Percentiles rank a stretch among this genome's conserved stretches.
phyloP scores from a whole-genome alignment of 2,888 invertebrate species.

The Cantharis rustica region DNA sequence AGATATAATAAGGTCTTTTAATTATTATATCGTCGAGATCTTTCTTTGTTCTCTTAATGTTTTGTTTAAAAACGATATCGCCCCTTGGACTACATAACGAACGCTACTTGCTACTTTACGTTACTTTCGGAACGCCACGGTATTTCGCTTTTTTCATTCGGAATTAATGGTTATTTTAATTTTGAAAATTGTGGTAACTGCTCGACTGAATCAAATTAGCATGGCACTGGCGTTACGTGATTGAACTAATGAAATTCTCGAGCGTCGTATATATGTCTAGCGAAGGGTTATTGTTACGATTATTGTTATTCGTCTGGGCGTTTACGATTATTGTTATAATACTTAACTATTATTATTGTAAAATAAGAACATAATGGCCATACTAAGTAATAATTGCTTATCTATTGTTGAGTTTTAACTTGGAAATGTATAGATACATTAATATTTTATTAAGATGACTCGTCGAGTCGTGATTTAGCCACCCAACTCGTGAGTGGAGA shows the following conservation, averaged over 20 bases:
- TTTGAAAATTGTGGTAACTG: constrained; percentile 22
- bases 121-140: background rate
- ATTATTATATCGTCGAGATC: background rate
- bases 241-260: constrained; percentile 54
- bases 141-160: background rate
- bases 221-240: constrained; percentile 44
- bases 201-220: constrained; percentile 28
- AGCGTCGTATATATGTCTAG: constrained; percentile 51
- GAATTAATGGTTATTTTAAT: constrained; percentile 8
- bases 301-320: constrained; percentile 52
- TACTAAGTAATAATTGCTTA: constrained; percentile 10
- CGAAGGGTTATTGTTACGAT: constrained; percentile 55
- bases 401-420: constrained; percentile 12
- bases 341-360: constrained; percentile 21
- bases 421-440: constrained; percentile 25
- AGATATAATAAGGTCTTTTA: background rate
- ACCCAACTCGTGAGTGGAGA: constrained; percentile 41
- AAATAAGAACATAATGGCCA: constrained; percentile 17
- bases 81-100: constrained; percentile 26
- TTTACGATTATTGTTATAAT: constrained; percentile 48
- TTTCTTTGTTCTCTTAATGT: background rate
- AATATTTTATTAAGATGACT: constrained; percentile 33
- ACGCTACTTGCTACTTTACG: too few relatives aligned
- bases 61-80: constrained; percentile 36
- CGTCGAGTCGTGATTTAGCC: constrained; percentile 37